These are phyloP conservation scores for Forbesichthys agassizii DNA, from an alignment of 2,113 vertebrate genomes.

Conservation along the genomic window DNA sequence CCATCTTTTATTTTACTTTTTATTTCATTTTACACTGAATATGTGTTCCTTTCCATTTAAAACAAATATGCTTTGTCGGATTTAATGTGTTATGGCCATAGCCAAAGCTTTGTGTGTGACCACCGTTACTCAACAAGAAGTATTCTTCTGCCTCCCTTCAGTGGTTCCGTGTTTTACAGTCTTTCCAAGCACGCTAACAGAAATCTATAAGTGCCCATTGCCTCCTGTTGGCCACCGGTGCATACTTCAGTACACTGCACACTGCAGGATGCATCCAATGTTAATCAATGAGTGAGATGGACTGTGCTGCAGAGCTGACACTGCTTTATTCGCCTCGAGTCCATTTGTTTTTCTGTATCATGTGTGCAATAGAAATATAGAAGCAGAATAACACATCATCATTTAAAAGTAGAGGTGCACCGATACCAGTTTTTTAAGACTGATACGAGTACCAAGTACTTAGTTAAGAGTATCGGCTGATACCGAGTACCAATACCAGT, in stretches of 20 bases:
- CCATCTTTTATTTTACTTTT: background rate
- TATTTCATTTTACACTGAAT: background rate
- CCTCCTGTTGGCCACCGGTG: constrained; percentile 25
- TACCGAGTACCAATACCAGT: too few species aligned
- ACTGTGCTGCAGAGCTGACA: too few species aligned
- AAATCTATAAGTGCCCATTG: constrained; percentile 48
- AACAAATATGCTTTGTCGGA: background rate
- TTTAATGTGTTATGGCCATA: background rate
- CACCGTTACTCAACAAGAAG: constrained; percentile 32
- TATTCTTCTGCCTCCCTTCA: constrained; percentile 31
- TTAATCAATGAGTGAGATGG: too few species aligned
- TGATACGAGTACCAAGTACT: too few species aligned
- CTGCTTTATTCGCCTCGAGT: too few species aligned
- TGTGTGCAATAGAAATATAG: too few species aligned
- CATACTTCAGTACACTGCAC: constrained; percentile 50
- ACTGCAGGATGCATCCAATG: too few species aligned
- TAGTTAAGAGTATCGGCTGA: too few species aligned
- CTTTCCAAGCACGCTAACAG: constrained; percentile 35
- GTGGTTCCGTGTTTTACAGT: constrained; percentile 45
- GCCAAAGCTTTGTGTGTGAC: background rate
- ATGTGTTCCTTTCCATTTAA: background rate
- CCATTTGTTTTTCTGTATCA: too few species aligned
- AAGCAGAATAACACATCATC: too few species aligned
- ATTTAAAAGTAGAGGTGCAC: too few species aligned
- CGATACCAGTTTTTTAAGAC: too few species aligned